Conservation (phyloP, 2,113 vertebrate species). For the Entomyzon cyanotis region DNA sequence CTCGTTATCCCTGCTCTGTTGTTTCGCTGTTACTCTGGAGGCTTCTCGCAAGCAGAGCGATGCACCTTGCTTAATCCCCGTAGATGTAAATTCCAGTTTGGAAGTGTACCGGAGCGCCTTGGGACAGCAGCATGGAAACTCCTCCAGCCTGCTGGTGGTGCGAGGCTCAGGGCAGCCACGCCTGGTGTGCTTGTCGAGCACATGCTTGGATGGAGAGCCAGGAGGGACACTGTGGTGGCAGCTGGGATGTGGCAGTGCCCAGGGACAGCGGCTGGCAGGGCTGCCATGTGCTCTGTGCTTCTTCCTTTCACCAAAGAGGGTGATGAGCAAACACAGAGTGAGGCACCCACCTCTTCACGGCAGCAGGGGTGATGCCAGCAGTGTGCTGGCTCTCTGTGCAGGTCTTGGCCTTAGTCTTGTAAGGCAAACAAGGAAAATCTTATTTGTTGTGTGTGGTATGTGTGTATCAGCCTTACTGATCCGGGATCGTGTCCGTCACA, state of each 20-base stretch:
- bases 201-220: rapidly evolving
- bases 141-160: rapidly evolving
- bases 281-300: rapidly evolving
- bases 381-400: rapidly evolving
- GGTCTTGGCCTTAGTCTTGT: not conserved
- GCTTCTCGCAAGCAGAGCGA: not conserved
- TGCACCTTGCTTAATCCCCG: rapidly evolving
- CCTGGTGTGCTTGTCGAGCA: rapidly evolving
- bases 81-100: not conserved
- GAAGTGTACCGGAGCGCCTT: rapidly evolving
- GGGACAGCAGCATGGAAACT: rapidly evolving
- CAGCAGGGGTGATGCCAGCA: not conserved
- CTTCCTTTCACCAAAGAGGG: rapidly evolving
- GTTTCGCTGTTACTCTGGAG: not conserved
- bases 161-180: not conserved
- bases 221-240: rapidly evolving
- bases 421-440: not conserved
- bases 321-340: rapidly evolving
- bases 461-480: not conserved
- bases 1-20: not conserved
- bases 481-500: not conserved
- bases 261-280: not conserved
- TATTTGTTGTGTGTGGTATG: not conserved
- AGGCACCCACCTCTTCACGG: rapidly evolving
- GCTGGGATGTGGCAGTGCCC: rapidly evolving